Evolutionary conservation across 2,888 invertebrate genomes (phyloP), one percentile per base, ranked within the genome.

Genomic region (Ernsta delagoae): DNA sequence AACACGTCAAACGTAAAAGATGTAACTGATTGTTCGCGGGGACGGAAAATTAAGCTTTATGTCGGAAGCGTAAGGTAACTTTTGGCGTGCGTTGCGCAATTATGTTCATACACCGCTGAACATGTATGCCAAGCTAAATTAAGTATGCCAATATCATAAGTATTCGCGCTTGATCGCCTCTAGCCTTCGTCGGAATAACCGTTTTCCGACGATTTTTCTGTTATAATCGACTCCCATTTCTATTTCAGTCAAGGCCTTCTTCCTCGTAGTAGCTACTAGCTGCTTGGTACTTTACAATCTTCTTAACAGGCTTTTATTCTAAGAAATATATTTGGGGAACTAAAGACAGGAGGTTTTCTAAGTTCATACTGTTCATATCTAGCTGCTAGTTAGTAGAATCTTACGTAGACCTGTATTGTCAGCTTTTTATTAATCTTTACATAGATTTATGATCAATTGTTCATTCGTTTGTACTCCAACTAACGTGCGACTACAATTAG

Each of bases 121-220:
- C 87, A 93, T 88, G 87, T 92, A 75, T 92, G 92, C 89, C 92
- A 86, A 85, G 87, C 82, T 83, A 86, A 88, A 88, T 90, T 89
- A 91, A 90, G 88, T 90, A 86, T 93, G 92, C 92, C 93, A 92
- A 92, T 93, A 93, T 87, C 92, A 91, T 88, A 86, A 80, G 77
- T 71, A 78, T 81, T 83, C 80, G 71, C 83, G 91, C 79, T 79
- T 92, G 88, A 93, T 92, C 79, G 92, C 92, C 75, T 81, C 69
- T 78, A 88, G 87, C 93, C 93, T 93, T 92, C 92, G 78, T 4
- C 71, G 56, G 79, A 90, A 90, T 87, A 80, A 83, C 83, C 74
- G 87, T 89, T 89, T 92, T 91, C 92, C 92, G 89, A 79, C 84
- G 85, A 88, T 91, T 92, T 93, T 92, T 90, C 89, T 86, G 83